Conservation (phyloP, 2,888 invertebrate genomes). For the Protonemura montana region DNA sequence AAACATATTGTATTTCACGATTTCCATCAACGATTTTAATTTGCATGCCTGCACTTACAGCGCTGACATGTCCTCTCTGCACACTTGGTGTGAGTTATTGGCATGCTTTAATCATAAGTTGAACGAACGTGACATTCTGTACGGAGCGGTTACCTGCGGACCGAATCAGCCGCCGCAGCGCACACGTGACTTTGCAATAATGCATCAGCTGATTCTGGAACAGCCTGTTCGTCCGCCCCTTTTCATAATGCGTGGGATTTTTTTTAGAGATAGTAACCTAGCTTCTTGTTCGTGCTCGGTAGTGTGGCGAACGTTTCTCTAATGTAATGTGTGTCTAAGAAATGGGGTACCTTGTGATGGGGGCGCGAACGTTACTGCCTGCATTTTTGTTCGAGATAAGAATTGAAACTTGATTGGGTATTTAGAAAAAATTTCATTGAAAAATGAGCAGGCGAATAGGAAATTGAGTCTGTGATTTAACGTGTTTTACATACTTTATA, state of each 20-base stretch:
- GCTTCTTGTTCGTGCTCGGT: too few species aligned
- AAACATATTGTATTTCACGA: background rate
- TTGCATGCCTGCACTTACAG: background rate
- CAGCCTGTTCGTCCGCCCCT: background rate
- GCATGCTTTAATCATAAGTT: background rate
- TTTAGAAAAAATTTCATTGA: too few species aligned
- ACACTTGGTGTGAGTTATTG: background rate
- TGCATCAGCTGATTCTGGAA: slow-evolving; percentile 17
- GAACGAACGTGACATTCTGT: background rate
- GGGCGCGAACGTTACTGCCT: too few species aligned
- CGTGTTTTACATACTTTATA: too few species aligned
- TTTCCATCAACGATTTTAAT: background rate
- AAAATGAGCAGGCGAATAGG: too few species aligned
- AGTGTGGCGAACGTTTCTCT: too few species aligned
- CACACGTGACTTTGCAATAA: background rate
- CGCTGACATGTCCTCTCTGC: background rate
- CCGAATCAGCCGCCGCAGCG: background rate
- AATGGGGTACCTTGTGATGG: too few species aligned
- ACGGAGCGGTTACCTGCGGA: background rate
- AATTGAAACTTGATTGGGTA: too few species aligned
- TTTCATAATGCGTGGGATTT: background rate
- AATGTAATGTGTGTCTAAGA: too few species aligned
- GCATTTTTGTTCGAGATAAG: too few species aligned
- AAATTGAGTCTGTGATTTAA: too few species aligned
- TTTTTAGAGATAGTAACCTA: background rate